A percentile compares a stretch with the other conserved stretches of the same genome.
These are phyloP conservation scores for Meiosimyza platycephala DNA, from an alignment of 2,888 invertebrate genomes.

Conservation along the genomic window DNA sequence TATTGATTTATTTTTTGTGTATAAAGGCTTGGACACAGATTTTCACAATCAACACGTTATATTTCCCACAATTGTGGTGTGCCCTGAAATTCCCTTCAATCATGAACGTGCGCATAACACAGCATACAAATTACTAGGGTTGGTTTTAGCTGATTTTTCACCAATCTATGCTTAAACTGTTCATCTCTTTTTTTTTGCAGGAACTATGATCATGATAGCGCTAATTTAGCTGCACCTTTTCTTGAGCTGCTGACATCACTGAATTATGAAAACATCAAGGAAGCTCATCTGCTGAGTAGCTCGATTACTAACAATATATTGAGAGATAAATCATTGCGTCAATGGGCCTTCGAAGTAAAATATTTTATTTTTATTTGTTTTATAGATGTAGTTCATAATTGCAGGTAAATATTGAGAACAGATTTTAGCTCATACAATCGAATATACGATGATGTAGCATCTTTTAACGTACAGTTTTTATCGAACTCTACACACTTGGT, in stretches of 20 bases:
- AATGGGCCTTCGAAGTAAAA: conserved; percentile 58
- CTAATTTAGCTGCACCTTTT: conserved; percentile 58
- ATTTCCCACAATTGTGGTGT: conserved; percentile 79
- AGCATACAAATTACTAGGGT: conserved; percentile 60
- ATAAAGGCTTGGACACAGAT: conserved; percentile 78
- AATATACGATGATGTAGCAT: no score
- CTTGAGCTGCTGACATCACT: conserved; percentile 65
- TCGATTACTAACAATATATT: conserved; percentile 50
- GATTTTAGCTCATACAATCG: no score
- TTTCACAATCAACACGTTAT: conserved; percentile 84
- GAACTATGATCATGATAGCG: conserved; percentile 54
- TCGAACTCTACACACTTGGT: no score
- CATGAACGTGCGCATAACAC: conserved; percentile 62
- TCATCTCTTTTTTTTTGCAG: conserved; percentile 44
- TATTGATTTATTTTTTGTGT: not conserved
- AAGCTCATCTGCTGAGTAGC: conserved; percentile 51
- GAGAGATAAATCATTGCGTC: conserved; percentile 53
- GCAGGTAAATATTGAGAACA: no score
- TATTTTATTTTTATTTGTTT: not conserved
- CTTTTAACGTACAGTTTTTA: no score
- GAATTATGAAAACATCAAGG: conserved; percentile 64
- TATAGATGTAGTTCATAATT: not conserved
- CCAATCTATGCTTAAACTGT: not conserved
- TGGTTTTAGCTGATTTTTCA: conserved; percentile 40
- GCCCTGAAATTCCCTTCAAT: conserved; percentile 71